Base-by-base conservation (phyloP, 2,797 vertebrate genomes). In the Cynopterus sphinx region DNA sequence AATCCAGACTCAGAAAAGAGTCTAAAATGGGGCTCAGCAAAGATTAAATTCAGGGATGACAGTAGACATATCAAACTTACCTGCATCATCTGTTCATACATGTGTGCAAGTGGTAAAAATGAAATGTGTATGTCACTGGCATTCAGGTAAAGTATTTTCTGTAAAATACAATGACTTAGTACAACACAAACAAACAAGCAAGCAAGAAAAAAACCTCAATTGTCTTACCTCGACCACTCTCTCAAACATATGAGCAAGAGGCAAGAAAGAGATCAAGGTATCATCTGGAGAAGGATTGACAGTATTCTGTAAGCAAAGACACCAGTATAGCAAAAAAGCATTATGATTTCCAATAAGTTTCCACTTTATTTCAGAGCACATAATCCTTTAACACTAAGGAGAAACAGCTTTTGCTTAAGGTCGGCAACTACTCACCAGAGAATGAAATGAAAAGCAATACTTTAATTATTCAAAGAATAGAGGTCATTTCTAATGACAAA, bases 181-280 rank as follows among this genome's bases (percentile, higher is more conserved):
- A 96, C 95, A 96, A 92, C 65, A 39, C 21, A 96, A 84, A 70
- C 61, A 78, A 59, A 49, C 15, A 55, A 6, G 28, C 21, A 67
- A 41, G 26, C 9, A n/a, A n/a, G 31, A 22, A 12, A 53, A 93
- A 87, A 70, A 59, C 71, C 4, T 16, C 78, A 55, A 68, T 90
- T 90, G 92, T 97, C 97, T 98, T 98, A 99, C 99, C 99, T 99
- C 99, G 89, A 99, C 99, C n/a, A 99, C 77, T 97, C 98, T 99
- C 98, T 99, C 99, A 99, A 99, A 99, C 99, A 99, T 99, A 96
- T 99, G 99, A 91, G 99, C 99, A 97, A 99, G 98, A 94, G 99
- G 99, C 97, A 99, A 99, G 98, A 99, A 99, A 97, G 99, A 99
- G 98, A 99, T 99, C 98, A 99, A 97, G 90, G 98, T 98, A 33